Evolutionary conservation across 2,888 invertebrate genomes (phyloP).

Genomic region (Thelaira solivaga): DNA sequence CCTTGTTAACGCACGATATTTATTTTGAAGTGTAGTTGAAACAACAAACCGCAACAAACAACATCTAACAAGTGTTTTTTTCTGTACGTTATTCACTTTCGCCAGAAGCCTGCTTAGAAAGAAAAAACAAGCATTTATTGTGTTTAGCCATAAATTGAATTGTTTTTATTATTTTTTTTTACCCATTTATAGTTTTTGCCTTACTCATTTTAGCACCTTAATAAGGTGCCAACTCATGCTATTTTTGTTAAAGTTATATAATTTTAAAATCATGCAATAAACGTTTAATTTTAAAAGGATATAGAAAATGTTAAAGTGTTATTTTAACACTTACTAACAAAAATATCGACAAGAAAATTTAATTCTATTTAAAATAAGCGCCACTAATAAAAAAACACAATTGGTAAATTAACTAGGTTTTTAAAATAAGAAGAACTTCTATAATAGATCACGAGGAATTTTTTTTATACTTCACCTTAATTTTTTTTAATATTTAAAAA

Average conservation of each 20-base stretch:
- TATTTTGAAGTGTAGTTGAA: slow-evolving; percentile 51
- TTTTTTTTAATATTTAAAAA: too few relatives aligned
- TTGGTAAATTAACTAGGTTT: too few relatives aligned
- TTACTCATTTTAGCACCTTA: slow-evolving; percentile 54
- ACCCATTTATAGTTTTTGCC: neutral
- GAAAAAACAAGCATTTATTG: too few relatives aligned
- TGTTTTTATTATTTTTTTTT: slow-evolving; percentile 16
- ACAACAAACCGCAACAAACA: slow-evolving; percentile 53
- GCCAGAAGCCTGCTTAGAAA: slow-evolving; percentile 5
- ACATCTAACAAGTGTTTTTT: slow-evolving; percentile 57
- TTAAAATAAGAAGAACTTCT: too few relatives aligned
- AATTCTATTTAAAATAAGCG: neutral
- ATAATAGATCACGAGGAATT: too few relatives aligned
- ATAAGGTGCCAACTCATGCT: slow-evolving; percentile 53
- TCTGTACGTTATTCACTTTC: neutral
- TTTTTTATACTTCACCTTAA: too few relatives aligned
- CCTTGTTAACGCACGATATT: slow-evolving; percentile 53
- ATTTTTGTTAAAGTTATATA: slow-evolving; percentile 4
- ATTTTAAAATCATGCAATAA: neutral
- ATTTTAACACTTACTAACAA: slow-evolving; percentile 29
- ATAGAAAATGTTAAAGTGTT: neutral
- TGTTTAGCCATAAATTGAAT: slow-evolving; percentile 34
- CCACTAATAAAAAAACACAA: too few relatives aligned
- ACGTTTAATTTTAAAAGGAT: slow-evolving; percentile 29
- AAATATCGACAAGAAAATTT: neutral